Conservation (phyloP, 2,113 vertebrate genomes). For the Zapus hudsonius region DNA sequence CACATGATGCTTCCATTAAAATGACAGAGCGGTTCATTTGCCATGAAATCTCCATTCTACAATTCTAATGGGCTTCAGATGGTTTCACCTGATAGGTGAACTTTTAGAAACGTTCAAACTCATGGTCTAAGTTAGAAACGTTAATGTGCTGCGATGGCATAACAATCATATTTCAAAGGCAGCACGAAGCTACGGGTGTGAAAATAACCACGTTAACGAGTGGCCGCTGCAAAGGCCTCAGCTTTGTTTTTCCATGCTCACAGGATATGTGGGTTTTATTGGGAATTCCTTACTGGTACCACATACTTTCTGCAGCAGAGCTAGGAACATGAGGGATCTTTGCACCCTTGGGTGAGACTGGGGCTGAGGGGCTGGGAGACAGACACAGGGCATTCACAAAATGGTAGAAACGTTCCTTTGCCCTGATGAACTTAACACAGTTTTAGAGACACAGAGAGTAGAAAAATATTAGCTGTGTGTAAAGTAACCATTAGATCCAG, state of each 20-base stretch:
- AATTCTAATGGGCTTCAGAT: conserved; percentile 87
- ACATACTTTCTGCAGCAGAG: not conserved
- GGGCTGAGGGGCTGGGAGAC: not conserved
- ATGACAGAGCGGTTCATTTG: conserved; percentile 87
- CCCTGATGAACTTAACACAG: not conserved
- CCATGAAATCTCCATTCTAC: conserved; percentile 87
- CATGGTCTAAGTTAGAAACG: conserved; percentile 80
- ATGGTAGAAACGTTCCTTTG: not conserved
- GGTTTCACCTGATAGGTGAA: conserved; percentile 83
- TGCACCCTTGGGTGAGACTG: not conserved
- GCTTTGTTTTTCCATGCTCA: not conserved
- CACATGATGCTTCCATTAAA: conserved; percentile 88
- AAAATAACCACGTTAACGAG: not conserved
- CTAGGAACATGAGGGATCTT: not conserved
- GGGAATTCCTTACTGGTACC: not conserved
- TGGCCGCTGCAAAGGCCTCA: not conserved
- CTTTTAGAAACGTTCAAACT: conserved; percentile 84
- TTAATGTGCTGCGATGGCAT: conserved; percentile 79
- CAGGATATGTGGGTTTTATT: not conserved
- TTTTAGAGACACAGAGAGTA: not conserved
- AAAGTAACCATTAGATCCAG: not conserved
- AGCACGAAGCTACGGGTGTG: not conserved
- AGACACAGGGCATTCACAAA: not conserved
- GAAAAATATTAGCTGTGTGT: not conserved
- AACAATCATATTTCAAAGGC: conserved; percentile 80